These are phyloP conservation scores for Synergus japonicus DNA, from an alignment of 2,888 invertebrate species.

Conservation along the genomic window DNA sequence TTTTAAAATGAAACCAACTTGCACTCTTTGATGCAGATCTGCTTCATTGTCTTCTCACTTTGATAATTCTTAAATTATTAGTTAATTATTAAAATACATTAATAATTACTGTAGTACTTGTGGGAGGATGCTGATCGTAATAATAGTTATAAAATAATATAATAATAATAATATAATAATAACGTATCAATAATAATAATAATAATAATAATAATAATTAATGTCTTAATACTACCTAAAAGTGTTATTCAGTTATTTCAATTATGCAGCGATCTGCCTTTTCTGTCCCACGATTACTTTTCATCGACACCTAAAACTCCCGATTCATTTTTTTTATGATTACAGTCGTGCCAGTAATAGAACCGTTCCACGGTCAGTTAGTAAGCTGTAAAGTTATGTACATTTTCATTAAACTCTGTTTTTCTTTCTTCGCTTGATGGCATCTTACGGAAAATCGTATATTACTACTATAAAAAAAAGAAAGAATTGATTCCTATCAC, in stretches of 20 bases:
- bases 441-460: constrained; percentile 65
- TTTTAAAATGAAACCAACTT: constrained; percentile 68
- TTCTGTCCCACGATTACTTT: constrained; percentile 41
- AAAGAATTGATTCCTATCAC: constrained; percentile 56
- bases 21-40: constrained; percentile 55
- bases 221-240: constrained; percentile 70
- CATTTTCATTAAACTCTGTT: constrained; percentile 64
- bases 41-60: constrained; percentile 59
- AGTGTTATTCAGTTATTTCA: constrained; percentile 66
- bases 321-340: constrained; percentile 45
- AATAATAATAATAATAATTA: constrained; percentile 64
- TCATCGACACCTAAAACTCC: constrained; percentile 56
- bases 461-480: constrained; percentile 58
- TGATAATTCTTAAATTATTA: constrained; percentile 57
- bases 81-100: constrained; percentile 67
- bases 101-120: constrained; percentile 61
- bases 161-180: constrained; percentile 47
- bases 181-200: constrained; percentile 56
- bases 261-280: constrained; percentile 58
- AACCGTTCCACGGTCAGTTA: constrained; percentile 72
- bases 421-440: constrained; percentile 65
- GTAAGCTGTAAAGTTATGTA: constrained; percentile 73
- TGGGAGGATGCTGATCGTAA: constrained; percentile 63
- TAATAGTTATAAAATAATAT: constrained; percentile 62
- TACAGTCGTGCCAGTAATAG: constrained; percentile 56